phyloP scores from a whole-genome alignment of 2,113 vertebrate species.

The Bungarus multicinctus region DNA sequence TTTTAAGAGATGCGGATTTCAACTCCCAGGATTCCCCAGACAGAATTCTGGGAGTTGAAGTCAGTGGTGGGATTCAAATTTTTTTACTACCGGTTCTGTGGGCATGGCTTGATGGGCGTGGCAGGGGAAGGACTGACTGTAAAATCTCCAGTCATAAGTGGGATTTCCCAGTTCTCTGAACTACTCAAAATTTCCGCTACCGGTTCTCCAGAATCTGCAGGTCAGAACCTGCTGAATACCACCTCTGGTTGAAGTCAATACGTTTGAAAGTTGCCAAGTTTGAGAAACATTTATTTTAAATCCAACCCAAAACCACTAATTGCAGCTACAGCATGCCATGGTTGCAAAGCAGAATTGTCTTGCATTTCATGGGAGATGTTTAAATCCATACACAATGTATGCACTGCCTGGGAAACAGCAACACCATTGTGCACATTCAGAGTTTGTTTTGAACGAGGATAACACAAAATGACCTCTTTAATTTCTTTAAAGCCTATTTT shows the following conservation, averaged over 20 bases:
- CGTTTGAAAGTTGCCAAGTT: not conserved
- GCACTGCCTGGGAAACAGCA: not conserved
- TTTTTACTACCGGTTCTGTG: no score
- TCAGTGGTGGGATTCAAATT: no score
- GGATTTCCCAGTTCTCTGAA: no score
- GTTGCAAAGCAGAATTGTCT: not conserved
- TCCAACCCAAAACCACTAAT: not conserved
- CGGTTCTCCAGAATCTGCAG: no score
- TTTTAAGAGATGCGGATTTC: not conserved
- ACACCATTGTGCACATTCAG: not conserved
- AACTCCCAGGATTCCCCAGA: not conserved
- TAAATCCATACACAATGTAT: not conserved
- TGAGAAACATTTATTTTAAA: not conserved
- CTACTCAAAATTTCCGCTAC: no score
- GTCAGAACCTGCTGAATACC: no score
- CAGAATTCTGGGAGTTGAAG: not conserved
- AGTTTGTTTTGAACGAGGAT: not conserved
- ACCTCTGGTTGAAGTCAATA: not conserved
- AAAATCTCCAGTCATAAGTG: no score
- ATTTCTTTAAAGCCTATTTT: not conserved
- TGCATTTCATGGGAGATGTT: not conserved
- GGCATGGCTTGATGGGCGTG: no score
- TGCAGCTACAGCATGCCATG: not conserved
- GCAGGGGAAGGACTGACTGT: no score
- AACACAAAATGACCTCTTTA: not conserved